Evolutionary conservation across 2,797 vertebrate genomes (phyloP).

Genomic region (Trematomus bernacchii): DNA sequence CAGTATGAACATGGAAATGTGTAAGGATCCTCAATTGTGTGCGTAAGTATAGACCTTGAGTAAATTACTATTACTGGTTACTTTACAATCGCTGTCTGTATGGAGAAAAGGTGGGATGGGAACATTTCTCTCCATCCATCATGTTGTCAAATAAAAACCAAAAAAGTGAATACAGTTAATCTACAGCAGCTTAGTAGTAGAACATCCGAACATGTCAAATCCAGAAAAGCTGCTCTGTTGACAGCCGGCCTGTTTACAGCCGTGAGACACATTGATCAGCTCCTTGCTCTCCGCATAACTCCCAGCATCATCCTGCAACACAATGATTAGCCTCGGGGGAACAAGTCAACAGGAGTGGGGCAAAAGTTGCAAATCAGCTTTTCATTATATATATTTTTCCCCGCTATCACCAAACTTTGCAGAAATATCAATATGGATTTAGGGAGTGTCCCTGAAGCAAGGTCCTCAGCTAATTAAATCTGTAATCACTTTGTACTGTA

Average conservation of each 20-base stretch:
- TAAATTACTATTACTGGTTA: too few species aligned
- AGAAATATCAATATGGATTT: constrained; percentile 84
- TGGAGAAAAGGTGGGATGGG: not conserved
- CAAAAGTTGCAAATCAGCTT: constrained; percentile 74
- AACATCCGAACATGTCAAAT: constrained; percentile 33
- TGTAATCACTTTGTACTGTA: constrained; percentile 82
- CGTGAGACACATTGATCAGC: constrained; percentile 62
- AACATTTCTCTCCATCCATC: not conserved
- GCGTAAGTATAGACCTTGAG: too few species aligned
- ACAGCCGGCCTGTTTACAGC: constrained; percentile 52
- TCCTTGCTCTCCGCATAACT: constrained; percentile 57
- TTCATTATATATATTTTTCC: constrained; percentile 63
- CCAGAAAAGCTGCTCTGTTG: constrained; percentile 39
- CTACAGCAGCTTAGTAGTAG: constrained; percentile 18
- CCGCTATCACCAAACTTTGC: constrained; percentile 59
- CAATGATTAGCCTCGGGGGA: constrained; percentile 68
- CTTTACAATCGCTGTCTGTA: too few species aligned
- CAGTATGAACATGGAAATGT: too few species aligned
- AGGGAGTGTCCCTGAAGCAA: constrained; percentile 79
- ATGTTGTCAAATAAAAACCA: not conserved
- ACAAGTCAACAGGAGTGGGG: constrained; percentile 62
- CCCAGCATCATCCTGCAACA: constrained; percentile 54
- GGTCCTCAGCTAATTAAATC: constrained; percentile 84
- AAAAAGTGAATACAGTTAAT: constrained; percentile 23
- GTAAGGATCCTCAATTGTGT: too few species aligned